Conservation (phyloP, 2,113 vertebrate species). For the cat (Felis catus) region DNA sequence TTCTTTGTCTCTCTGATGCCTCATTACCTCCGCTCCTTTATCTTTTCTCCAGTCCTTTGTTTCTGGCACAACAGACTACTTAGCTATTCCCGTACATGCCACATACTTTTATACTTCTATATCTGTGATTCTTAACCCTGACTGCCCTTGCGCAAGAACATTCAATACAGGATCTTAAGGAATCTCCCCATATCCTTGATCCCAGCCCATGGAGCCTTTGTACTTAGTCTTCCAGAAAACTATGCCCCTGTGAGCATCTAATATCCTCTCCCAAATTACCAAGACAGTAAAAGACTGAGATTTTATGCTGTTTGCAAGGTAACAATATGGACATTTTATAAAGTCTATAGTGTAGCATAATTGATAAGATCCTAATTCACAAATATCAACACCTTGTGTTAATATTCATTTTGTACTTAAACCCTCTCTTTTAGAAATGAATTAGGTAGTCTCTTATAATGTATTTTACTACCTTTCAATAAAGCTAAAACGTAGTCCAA, state of each 20-base stretch:
- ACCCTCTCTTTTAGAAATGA: background rate
- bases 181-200: background rate
- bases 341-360: background rate
- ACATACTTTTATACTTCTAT: background rate
- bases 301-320: background rate
- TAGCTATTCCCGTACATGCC: background rate
- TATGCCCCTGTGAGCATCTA: background rate
- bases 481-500: background rate
- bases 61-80: background rate
- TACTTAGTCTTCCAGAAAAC: background rate
- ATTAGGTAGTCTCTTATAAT: constrained; percentile 32
- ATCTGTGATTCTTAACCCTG: background rate
- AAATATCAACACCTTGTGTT: background rate
- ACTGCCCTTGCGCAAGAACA: background rate
- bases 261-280: background rate
- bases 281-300: background rate
- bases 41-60: background rate
- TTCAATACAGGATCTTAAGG: background rate
- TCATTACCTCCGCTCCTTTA: background rate
- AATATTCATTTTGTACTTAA: constrained; percentile 35
- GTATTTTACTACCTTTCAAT: background rate
- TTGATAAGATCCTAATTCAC: constrained; percentile 20
- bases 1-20: background rate
- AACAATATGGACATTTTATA: background rate
- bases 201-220: background rate